Percentiles rank a stretch among this genome's conserved stretches.
phyloP scores from a whole-genome alignment of 2,888 invertebrate species.

The Brenthis ino region DNA sequence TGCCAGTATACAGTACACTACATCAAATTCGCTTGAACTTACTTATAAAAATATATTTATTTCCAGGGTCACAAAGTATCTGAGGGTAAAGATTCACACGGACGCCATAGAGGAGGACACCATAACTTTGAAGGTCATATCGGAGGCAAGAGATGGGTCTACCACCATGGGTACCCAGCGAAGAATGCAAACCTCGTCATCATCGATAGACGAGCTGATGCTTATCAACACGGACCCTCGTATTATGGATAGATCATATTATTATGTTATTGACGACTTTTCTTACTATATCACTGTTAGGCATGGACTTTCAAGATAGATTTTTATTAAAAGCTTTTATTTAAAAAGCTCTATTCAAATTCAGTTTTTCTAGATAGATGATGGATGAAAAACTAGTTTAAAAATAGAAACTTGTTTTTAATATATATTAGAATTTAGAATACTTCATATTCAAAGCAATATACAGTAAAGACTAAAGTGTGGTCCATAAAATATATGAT shows the following conservation, averaged over 20 bases:
- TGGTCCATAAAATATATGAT: too few relatives aligned
- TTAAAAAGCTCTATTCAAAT: too few relatives aligned
- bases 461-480: too few relatives aligned
- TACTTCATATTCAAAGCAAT: too few relatives aligned
- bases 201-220: slow-evolving; percentile 62
- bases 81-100: slow-evolving; percentile 81
- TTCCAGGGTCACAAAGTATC: slow-evolving; percentile 79
- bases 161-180: slow-evolving; percentile 72
- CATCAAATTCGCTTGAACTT: not conserved
- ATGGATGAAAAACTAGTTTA: too few relatives aligned
- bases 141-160: slow-evolving; percentile 83
- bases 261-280: not conserved
- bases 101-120: slow-evolving; percentile 70
- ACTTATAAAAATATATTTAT: slow-evolving; percentile 2
- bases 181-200: slow-evolving; percentile 62
- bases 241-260: slow-evolving; percentile 52
- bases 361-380: too few relatives aligned
- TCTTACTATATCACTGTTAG: too few relatives aligned
- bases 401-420: too few relatives aligned
- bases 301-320: too few relatives aligned
- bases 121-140: slow-evolving; percentile 72
- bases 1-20: too few relatives aligned
- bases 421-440: too few relatives aligned
- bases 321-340: too few relatives aligned
- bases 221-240: slow-evolving; percentile 56